Base-by-base conservation (phyloP, 2,888 invertebrate species). In the Drosophila acutilabella region DNA sequence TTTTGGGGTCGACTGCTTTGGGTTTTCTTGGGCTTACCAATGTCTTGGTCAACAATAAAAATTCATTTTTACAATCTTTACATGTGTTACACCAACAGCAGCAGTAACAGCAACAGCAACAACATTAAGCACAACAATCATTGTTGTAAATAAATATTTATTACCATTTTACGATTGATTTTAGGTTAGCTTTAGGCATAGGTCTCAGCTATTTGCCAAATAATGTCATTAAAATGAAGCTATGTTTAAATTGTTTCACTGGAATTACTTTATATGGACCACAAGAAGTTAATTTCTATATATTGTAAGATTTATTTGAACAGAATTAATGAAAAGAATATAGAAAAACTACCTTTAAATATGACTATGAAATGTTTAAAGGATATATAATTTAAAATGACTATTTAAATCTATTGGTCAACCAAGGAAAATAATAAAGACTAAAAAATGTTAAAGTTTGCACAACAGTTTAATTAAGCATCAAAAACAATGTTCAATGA, bases 81-180 rank as follows among this genome's bases (percentile, higher is more conserved):
- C 85, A 86, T 83, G 83, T 86, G 85, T 86, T 86, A 51, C 83
- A 45, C 23, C 56, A 64, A 36, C 75, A 77, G 54, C 50, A 71
- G 62, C 70, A 74, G 48, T 52, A 64, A 23, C 53, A 70, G 5
- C 14, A 62, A 33, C 57, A 67, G 50, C 53, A 58, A 47, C 48
- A 64, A 47, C 51, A 58, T 57, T 36, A 52, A 61, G 52, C 61
- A 68, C 65, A 67, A 65, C 71, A 70, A 18, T 44, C 56, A 72
- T 64, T 70, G 57, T 67, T 65, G 64, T 70, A 62, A 78, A 81
- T 87, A 84, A 83, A 86, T 86, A 88, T 86, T 86, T 86, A 86
- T 86, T 83, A 80, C 74, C 75, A 83, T 88, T 83, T 85, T 86
- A 86, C 81, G 88, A 81, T 86, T 86, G 83, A 82, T 74, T 86